These are phyloP conservation scores for Cantharis lateralis DNA, from an alignment of 2,888 invertebrate species.

Conservation along the genomic window DNA sequence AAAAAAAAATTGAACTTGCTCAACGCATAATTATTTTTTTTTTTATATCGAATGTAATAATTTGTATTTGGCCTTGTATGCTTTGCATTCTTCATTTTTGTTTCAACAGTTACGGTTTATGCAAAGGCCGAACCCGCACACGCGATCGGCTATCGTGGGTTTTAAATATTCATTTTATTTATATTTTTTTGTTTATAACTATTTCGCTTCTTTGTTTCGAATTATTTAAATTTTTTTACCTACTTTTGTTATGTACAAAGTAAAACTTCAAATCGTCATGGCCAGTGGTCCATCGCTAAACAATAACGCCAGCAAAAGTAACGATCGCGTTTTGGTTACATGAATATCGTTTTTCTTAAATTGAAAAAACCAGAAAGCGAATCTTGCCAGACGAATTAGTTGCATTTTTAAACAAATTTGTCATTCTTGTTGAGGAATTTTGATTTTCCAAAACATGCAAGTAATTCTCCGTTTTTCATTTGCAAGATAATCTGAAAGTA, in stretches of 20 bases:
- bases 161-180: background rate
- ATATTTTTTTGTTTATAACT: background rate
- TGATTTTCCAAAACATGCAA: background rate
- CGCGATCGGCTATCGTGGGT: background rate
- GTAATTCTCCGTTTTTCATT: background rate
- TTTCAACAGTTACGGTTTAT: background rate
- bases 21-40: background rate
- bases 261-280: background rate
- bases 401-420: background rate
- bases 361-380: background rate
- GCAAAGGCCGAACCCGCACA: background rate
- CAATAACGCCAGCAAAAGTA: background rate
- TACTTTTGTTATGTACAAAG: background rate
- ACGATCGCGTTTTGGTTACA: background rate
- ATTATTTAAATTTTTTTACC: background rate
- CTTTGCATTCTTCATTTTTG: constrained; percentile 3
- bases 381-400: background rate
- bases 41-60: background rate
- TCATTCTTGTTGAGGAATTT: background rate
- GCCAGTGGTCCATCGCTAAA: background rate
- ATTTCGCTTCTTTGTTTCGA: background rate
- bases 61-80: background rate
- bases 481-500: background rate
- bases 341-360: background rate
- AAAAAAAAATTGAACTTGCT: background rate